Percentiles rank a stretch among this genome's conserved stretches.
These are phyloP conservation scores for Cyclophora punctaria DNA, from an alignment of 2,888 invertebrate genomes.

Conservation along the genomic window DNA sequence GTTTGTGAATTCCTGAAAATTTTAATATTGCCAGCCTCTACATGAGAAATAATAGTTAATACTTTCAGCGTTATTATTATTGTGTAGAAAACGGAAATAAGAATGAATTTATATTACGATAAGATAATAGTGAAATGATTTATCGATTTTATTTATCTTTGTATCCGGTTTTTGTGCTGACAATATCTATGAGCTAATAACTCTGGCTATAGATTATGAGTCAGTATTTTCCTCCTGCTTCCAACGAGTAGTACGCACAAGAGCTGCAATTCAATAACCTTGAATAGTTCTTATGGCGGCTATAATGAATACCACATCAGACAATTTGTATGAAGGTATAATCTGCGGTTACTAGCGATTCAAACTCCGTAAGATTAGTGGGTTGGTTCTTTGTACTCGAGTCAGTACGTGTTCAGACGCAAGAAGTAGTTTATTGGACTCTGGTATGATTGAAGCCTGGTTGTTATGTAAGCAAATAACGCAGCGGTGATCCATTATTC, in stretches of 20 bases:
- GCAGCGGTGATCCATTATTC: slow-evolving; percentile 57
- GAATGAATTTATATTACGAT: too few relatives aligned
- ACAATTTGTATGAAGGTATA: slow-evolving; percentile 29
- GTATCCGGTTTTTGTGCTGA: slow-evolving; percentile 8
- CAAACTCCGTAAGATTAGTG: slow-evolving; percentile 50
- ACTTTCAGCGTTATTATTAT: too few relatives aligned
- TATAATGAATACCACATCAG: slow-evolving; percentile 40
- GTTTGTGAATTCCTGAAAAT: too few relatives aligned
- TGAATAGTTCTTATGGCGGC: slow-evolving; percentile 35
- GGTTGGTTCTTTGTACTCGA: slow-evolving; percentile 34
- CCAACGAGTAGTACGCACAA: slow-evolving; percentile 18
- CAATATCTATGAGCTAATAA: slow-evolving; percentile 8
- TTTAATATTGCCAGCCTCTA: too few relatives aligned
- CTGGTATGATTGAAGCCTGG: slow-evolving; percentile 35
- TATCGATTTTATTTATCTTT: slow-evolving; percentile 1
- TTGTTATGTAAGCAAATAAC: slow-evolving; percentile 67
- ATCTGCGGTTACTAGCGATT: slow-evolving; percentile 31
- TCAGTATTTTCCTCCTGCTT: slow-evolving; percentile 12
- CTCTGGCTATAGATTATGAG: slow-evolving; percentile 3
- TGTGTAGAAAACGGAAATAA: too few relatives aligned
- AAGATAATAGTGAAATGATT: neutral
- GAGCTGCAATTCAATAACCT: slow-evolving; percentile 39
- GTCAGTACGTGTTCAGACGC: slow-evolving; percentile 56
- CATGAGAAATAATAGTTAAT: too few relatives aligned
- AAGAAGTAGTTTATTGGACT: slow-evolving; percentile 58